Evolutionary conservation across 2,113 vertebrate species (phyloP), one percentile per base, ranked within the genome.

Genomic region (Mungos mungo): DNA sequence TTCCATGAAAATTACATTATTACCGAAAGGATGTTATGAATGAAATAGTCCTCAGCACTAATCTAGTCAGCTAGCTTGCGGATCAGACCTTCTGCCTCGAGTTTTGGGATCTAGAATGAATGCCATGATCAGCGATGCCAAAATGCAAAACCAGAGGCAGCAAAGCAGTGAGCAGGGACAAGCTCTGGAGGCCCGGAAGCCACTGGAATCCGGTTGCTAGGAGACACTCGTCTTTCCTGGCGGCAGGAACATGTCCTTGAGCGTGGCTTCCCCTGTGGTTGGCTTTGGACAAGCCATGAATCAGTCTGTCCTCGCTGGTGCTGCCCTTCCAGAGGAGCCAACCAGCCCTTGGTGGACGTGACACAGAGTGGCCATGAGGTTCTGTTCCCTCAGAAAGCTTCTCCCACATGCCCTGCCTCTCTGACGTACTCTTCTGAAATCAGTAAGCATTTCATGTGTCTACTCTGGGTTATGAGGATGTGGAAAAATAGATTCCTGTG

Each of bases 211-310:
- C 27, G 95, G 97, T 98, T 98, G 97, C 97, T 98, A 98, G 96
- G 97, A 98, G 93, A 98, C 97, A 83, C 63, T 95, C 9, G 18
- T 80, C 98, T 95, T 98, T 97, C 27, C 94, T 31, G 74, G 96
- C 45, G 3, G 95, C 98, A 96, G 96, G 98, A 98, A 97, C 97
- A 96, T 97, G 98, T 95, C 97, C 95, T 98, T 98, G 97, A 98
- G 97, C 85, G 1, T 95, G 97, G 97, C 88, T 98, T 98, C 95
- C 96, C 94, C 88, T 88, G 85, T 69, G 79, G 94, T 80, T 93
- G 95, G 88, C 94, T 97, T 97, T 97, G 95, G 97, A 97, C 93
- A 93, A 94, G 88, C 88, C 1, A 19, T 94, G 95, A 96, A 95
- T 96, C 97, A 95, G 90, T 57, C 69, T 96, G 93, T 93, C 87